Conservation (phyloP, 1,140 invertebrate genomes). For the Brachionus rubens region DNA sequence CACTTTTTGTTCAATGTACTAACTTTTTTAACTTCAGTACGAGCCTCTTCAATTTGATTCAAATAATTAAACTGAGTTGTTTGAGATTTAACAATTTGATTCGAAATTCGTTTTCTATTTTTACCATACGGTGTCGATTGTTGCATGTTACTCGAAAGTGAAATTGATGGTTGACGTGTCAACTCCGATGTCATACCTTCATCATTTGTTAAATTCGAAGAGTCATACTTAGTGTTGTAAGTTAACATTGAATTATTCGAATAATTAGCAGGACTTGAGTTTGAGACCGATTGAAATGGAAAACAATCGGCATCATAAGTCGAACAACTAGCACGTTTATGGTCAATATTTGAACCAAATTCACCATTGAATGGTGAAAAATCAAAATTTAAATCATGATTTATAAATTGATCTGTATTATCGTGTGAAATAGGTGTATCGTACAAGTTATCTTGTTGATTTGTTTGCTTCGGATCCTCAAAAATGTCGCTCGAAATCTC, state of each 20-base stretch:
- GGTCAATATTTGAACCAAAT: constrained; percentile 8
- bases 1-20: neutral
- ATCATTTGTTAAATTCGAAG: constrained; percentile 7
- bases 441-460: neutral
- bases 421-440: neutral
- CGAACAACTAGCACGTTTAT: constrained; percentile 10
- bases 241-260: constrained; percentile 18
- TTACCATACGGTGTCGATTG: constrained; percentile 10
- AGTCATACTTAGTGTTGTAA: constrained; percentile 13
- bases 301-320: constrained; percentile 15
- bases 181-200: neutral
- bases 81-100: constrained; percentile 21
- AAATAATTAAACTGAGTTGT: neutral
- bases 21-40: neutral
- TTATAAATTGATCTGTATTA: neutral
- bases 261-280: constrained; percentile 6
- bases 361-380: neutral
- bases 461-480: neutral
- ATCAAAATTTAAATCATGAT: neutral
- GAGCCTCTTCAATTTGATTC: neutral
- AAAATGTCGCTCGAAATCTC: constrained; percentile 12
- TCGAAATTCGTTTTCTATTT: neutral
- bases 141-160: neutral
- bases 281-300: constrained; percentile 17
- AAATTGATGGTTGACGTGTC: constrained; percentile 3